Base-by-base conservation (phyloP, 2,888 invertebrate species). In the Acronicta aceris region DNA sequence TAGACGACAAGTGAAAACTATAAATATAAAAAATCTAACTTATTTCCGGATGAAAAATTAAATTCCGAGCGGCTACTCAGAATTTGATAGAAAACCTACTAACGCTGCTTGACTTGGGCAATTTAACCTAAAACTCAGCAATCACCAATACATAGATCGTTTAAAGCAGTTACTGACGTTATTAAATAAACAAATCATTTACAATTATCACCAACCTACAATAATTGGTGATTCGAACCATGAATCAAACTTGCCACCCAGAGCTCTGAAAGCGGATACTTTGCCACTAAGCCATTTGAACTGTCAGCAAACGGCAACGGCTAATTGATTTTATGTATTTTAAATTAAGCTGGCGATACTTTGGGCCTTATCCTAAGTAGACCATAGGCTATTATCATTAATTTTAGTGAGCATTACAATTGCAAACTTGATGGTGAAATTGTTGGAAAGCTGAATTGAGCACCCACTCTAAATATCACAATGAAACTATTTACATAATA, bases 401-500 rank as follows among this genome's bases (percentile, higher is more conserved):
- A 77, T 77, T 65, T 68, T 17, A 46, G 47, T 51, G 30, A 27
- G 41, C 54, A 76, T 68, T 71, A 71, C 75, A 74, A 74, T 76
- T 74, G 75, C 75, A 71, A 78, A 68, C 59, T 36, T 66, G 70
- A 69, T 69, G 68, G 74, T 65, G 78, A 80, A 80, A 76, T 74
- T 78, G 59, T 59, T 66, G 65, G 81, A 83, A 82, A 83, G 80
- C 61, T 63, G 65, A 62, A 66, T 74, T 62, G 52, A 42, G 48
- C 74, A 65, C 83, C 83, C 74, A 83, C 83, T 52, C 48, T 41
- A 27, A 63, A 61, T 65, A 79, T 74, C 63, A 79, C 78, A 78
- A 82, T 77, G 50, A 72, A 61, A 70, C 59, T 59, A 71, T 70
- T 74, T 76, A 71, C 68, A 76, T 80, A 74, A 71, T 66, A 56